Base-by-base conservation (phyloP, 2,797 vertebrate species). In the Stomatorhinus walkeri region DNA sequence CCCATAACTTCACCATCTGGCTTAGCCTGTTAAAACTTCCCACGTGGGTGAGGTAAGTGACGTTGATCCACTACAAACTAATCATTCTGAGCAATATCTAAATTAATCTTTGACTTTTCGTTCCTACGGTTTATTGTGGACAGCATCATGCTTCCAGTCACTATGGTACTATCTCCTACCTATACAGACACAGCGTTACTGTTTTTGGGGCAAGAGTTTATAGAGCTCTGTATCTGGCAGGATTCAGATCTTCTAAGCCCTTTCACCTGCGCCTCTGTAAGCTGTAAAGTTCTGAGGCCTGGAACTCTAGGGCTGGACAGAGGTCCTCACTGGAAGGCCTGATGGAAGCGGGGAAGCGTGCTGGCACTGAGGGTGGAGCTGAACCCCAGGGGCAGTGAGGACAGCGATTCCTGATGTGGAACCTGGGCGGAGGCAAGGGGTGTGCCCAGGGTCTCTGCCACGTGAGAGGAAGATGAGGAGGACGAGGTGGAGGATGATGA, bases 311-410 rank as follows among this genome's bases (percentile, higher is more conserved):
- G 46, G 28, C 36, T 24, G 22, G 56, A 56, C 48, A n/a, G 16
- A 12, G 87, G 64, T 91, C 93, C 93, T 89, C 83, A 96, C 90
- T 98, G 98, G 94, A 99, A 99, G 5, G 98, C 97, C 95, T 99
- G 98, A 94, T 99, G 98, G 93, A 99, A 99, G 92, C 98, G 97
- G 94, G 98, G 98, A 97, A 99, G 96, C 52, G 97, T 97, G 91
- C 97, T 97, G 91, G 96, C 96, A 93, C 96, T 97, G 95, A 98
- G 94, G 94, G 96, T 95, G 91, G 97, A 95, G 91, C 96, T 96
- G 94, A 97, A 98, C 48, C 98, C 95, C 24, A 97, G 97, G 95
- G 98, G 96, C 95, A 98, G 93, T 92, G 97, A 93, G 89, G 94
- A 91, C 24, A 97, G 94, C 88, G 97, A 95, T 19, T 95, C 96